A percentile compares a stretch with the other conserved stretches of the same genome.
Conservation (phyloP, 2,888 invertebrate genomes). For the Epinotia ramella region DNA sequence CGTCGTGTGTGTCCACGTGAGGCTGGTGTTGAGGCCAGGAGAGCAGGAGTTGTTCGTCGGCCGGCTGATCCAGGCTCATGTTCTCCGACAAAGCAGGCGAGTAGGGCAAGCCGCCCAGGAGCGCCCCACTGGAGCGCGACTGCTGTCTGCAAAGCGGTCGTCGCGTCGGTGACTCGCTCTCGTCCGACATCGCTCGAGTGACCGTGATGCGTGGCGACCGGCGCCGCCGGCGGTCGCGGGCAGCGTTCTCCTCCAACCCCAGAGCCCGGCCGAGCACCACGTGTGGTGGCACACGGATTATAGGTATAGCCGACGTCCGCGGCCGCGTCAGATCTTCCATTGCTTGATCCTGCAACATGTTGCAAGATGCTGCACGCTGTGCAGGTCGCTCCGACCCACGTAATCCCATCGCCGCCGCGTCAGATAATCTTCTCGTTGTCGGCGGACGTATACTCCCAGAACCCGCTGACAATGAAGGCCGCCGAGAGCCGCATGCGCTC, state of each 20-base stretch:
- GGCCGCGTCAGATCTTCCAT: slow-evolving; percentile 72
- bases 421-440: slow-evolving; percentile 75
- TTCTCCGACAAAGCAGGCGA: slow-evolving; percentile 76
- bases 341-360: slow-evolving; percentile 87
- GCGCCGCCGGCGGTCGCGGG: slow-evolving; percentile 71
- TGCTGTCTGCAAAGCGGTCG: slow-evolving; percentile 80
- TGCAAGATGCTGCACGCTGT: slow-evolving; percentile 88
- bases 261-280: slow-evolving; percentile 86
- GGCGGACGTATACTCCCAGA: slow-evolving; percentile 77
- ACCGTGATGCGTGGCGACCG: slow-evolving; percentile 90
- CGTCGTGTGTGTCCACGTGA: slow-evolving; percentile 65
- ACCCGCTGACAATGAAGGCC: slow-evolving; percentile 88
- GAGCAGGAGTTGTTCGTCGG: slow-evolving; percentile 82
- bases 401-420: slow-evolving; percentile 78
- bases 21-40: slow-evolving; percentile 82
- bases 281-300: slow-evolving; percentile 85
- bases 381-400: slow-evolving; percentile 78
- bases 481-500: slow-evolving; percentile 90
- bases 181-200: slow-evolving; percentile 90
- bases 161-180: slow-evolving; percentile 86
- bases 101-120: slow-evolving; percentile 74
- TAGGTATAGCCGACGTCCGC: slow-evolving; percentile 76
- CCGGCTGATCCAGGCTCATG: slow-evolving; percentile 62
- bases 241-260: slow-evolving; percentile 77
- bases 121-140: slow-evolving; percentile 82